Evolutionary conservation across 2,888 invertebrate genomes (phyloP).

Genomic region (Epiblema foenella): DNA sequence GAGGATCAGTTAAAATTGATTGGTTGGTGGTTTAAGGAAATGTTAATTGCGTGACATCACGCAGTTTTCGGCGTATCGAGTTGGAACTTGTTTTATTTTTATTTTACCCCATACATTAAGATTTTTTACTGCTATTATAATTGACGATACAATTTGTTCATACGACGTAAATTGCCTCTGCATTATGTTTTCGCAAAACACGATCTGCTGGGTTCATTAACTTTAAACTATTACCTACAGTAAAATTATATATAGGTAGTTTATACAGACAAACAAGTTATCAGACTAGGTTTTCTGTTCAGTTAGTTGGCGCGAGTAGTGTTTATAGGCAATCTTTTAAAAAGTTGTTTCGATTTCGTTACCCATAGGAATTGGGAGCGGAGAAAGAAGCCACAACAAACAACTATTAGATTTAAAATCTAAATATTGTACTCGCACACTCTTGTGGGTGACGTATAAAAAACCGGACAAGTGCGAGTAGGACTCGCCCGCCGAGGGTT

Average conservation of each 20-base stretch:
- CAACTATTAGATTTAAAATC: not conserved
- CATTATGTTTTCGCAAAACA: conserved; percentile 25
- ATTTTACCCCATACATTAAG: conserved; percentile 38
- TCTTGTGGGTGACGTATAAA: too few species aligned
- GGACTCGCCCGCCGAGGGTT: too few species aligned
- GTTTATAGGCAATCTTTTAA: not conserved
- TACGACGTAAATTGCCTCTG: conserved; percentile 33
- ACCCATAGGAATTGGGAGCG: not conserved
- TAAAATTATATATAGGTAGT: not conserved
- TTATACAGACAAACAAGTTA: not conserved
- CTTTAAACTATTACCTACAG: not conserved
- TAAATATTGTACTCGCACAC: too few species aligned
- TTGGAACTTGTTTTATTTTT: conserved; percentile 38
- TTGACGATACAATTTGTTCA: conserved; percentile 43
- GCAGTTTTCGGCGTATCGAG: conserved; percentile 41
- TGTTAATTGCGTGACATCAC: conserved; percentile 47
- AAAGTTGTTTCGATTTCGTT: not conserved
- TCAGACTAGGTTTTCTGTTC: not conserved
- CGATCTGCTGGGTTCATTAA: conserved; percentile 18
- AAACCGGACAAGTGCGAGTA: too few species aligned
- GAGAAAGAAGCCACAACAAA: not conserved
- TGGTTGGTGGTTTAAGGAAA: conserved; percentile 19
- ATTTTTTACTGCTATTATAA: conserved; percentile 41
- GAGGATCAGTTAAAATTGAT: conserved; percentile 20
- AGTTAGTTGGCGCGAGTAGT: not conserved